A percentile compares a stretch with the other conserved stretches of the same genome.
Evolutionary conservation across 2,888 invertebrate genomes (phyloP).

Genomic region (Tinea semifulvella): DNA sequence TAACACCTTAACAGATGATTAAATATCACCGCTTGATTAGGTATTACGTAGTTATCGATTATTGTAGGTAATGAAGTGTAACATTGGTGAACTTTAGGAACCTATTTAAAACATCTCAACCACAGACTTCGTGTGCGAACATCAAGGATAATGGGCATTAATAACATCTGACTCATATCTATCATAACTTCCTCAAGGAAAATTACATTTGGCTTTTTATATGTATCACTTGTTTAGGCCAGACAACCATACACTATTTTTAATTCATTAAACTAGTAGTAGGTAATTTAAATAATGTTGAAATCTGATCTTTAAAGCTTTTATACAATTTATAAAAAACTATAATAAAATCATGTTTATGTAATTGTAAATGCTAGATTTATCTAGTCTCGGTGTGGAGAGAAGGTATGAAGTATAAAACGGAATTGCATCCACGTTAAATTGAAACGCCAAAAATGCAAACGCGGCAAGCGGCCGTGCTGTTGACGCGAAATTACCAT

Average conservation of each 20-base stretch:
- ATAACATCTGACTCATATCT: slow-evolving; percentile 6
- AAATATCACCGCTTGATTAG: background rate
- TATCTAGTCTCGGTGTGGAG: too few species aligned
- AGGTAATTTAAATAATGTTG: too few species aligned
- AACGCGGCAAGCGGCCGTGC: slow-evolving; percentile 28
- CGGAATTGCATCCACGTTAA: slow-evolving; percentile 22
- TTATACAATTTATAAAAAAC: too few species aligned
- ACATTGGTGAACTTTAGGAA: background rate
- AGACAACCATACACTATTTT: too few species aligned
- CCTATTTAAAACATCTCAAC: background rate
- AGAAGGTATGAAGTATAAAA: slow-evolving; percentile 9
- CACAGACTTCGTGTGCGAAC: too few species aligned
- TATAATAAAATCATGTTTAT: too few species aligned
- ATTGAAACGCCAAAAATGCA: slow-evolving; percentile 54
- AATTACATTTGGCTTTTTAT: too few species aligned
- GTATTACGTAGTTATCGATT: background rate
- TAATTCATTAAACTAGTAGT: too few species aligned
- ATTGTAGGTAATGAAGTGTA: background rate
- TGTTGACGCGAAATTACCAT: slow-evolving; percentile 58
- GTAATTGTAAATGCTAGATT: too few species aligned
- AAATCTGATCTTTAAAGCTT: too few species aligned
- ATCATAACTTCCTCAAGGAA: too few species aligned
- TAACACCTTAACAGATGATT: slow-evolving; percentile 9
- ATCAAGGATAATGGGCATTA: slow-evolving; percentile 1
- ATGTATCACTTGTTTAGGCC: too few species aligned